A percentile compares a stretch with the other conserved stretches of the same genome.
Conservation (phyloP, 2,797 vertebrate species). For the Merluccius polli region DNA sequence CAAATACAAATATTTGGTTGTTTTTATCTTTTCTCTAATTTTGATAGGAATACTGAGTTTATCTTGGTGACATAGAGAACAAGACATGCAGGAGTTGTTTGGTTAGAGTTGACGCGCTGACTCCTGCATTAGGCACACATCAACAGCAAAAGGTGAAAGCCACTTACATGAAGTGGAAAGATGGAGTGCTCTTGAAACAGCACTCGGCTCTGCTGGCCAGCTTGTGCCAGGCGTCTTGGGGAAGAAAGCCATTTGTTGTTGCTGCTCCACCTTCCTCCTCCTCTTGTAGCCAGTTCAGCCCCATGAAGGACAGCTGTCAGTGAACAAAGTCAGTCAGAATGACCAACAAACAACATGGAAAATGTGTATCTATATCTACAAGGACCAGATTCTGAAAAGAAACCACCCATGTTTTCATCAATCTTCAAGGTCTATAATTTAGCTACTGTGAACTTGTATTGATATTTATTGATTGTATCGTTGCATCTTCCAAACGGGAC, state of each 20-base stretch:
- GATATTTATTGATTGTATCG: no score
- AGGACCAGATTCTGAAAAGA: neutral
- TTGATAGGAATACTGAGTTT: neutral
- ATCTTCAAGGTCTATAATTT: no score
- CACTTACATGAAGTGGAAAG: constrained; percentile 94
- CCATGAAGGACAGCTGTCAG: constrained; percentile 89
- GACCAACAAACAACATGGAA: neutral
- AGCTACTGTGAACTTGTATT: no score
- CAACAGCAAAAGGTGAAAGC: neutral
- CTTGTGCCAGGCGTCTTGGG: constrained; percentile 83
- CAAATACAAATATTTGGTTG: neutral
- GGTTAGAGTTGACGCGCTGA: neutral
- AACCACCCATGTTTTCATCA: no score
- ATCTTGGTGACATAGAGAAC: neutral
- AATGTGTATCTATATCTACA: neutral
- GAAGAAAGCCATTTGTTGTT: constrained; percentile 75
- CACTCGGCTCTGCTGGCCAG: constrained; percentile 77
- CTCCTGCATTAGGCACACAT: neutral
- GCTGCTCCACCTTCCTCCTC: constrained; percentile 46
- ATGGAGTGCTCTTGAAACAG: constrained; percentile 84
- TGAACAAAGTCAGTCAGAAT: neutral
- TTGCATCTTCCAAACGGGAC: no score
- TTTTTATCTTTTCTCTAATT: neutral
- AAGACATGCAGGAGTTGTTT: neutral
- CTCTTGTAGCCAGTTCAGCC: constrained; percentile 88